Base-by-base conservation (phyloP, 2,888 invertebrate genomes). In the Acrocyrtus sp. region DNA sequence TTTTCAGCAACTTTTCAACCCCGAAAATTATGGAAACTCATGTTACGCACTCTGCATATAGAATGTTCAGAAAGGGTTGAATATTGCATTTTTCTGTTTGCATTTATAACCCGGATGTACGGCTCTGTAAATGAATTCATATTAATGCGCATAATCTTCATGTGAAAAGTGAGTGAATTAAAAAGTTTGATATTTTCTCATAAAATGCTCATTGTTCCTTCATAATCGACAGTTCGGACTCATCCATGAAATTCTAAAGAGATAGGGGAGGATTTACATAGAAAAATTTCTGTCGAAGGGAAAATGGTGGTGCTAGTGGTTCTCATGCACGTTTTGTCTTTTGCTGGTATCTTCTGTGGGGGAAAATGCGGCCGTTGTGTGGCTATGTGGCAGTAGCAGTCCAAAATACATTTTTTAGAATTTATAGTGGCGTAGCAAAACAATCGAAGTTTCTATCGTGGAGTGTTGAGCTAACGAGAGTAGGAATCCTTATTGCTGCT, bases 21-120 rank as follows among this genome's bases (percentile, higher is more conserved):
- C n/a, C 60, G 41, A 67, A 54, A 48, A 60, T 58, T 63, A 70
- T 63, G 63, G 57, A 61, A 61, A 48, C 61, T 68, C 68, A 68
- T 60, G 68, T 29, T 68, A n/a, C n/a, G n/a, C n/a, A n/a, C n/a
- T n/a, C n/a, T n/a, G n/a, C n/a, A n/a, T n/a, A n/a, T n/a, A n/a
- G n/a, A n/a, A n/a, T n/a, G n/a, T n/a, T n/a, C n/a, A n/a, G n/a
- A n/a, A n/a, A n/a, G n/a, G n/a, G n/a, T 15, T 45, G 15, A 45
- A 34, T 19, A 29, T 39, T 39, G 12, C 39, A 39, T 10, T 39
- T 39, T 15, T n/a, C n/a, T n/a, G n/a, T n/a, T n/a, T n/a, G n/a
- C n/a, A n/a, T n/a, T n/a, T n/a, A n/a, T n/a, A n/a, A n/a, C n/a
- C n/a, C n/a, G n/a, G n/a, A n/a, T 17, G 4, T 26, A n/a, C 17